A percentile compares a stretch with the other conserved stretches of the same genome.
Conservation (phyloP, 2,888 invertebrate species). For the Eilema sororculum region DNA sequence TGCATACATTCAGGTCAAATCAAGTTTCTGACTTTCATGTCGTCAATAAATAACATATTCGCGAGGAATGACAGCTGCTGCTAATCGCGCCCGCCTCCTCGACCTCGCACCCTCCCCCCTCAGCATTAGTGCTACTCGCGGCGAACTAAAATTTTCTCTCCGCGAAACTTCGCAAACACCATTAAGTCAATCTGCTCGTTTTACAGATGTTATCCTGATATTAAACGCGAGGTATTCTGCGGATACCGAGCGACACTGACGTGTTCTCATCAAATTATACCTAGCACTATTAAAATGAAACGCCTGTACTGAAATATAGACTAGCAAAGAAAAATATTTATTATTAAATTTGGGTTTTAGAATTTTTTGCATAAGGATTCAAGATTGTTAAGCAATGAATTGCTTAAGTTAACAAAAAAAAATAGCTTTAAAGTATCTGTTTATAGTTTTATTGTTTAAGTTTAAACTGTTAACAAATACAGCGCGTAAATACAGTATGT, state of each 20-base stretch:
- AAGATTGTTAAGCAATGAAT: too few species aligned
- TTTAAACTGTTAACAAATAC: too few species aligned
- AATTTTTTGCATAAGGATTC: too few species aligned
- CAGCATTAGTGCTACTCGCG: slow-evolving; percentile 70
- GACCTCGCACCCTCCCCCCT: slow-evolving; percentile 44
- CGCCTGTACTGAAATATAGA: too few species aligned
- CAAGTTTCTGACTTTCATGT: slow-evolving; percentile 58
- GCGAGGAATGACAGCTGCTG: slow-evolving; percentile 82
- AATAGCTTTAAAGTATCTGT: too few species aligned
- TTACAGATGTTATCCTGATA: slow-evolving; percentile 81
- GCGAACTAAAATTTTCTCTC: slow-evolving; percentile 80
- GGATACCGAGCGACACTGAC: slow-evolving; percentile 17
- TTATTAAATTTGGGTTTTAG: not conserved
- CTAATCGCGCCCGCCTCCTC: slow-evolving; percentile 72
- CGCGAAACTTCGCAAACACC: slow-evolving; percentile 81
- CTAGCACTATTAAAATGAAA: slow-evolving; percentile 1
- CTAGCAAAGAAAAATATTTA: not conserved
- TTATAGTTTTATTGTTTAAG: too few species aligned
- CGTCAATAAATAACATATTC: slow-evolving; percentile 75
- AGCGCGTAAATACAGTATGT: too few species aligned
- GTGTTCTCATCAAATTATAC: slow-evolving; percentile 4
- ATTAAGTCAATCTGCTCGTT: slow-evolving; percentile 84
- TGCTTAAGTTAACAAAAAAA: too few species aligned
- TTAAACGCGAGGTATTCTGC: slow-evolving; percentile 59
- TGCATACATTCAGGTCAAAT: slow-evolving; percentile 28